Base-by-base conservation (phyloP, 1,140 invertebrate species). In the Pseudomyrmex cubaensis region DNA sequence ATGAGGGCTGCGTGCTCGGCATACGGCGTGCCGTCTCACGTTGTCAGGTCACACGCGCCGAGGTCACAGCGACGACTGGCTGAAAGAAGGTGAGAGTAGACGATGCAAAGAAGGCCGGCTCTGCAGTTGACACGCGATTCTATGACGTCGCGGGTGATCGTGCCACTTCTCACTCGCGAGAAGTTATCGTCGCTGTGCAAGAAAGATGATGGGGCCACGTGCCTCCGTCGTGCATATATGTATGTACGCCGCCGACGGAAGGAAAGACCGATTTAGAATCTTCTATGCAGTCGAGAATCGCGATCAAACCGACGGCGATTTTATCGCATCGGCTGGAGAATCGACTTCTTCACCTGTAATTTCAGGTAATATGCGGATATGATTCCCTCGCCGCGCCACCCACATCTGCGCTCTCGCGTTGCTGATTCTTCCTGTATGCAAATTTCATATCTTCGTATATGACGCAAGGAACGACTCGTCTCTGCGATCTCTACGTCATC, bases 1-100 rank as follows among this genome's bases (percentile, higher is more conserved):
- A 93, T 91, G 87, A 90, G 75, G 52, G 52, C 67, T 87, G 87
- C 92, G 92, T 93, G 92, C 85, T 63, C 56, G 57, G 91, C 89
- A 92, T 93, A 92, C 87, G 25, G 74, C 84, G 83, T 85, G 85
- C 75, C 85, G 61, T 77, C 84, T 84, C 87, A 69, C 86, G 82
- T 85, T 35, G 56, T 64, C 44, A 44, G 52, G 52, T 72, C 25
- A 72, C 52, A 61, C 50, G 64, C 50, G 17, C 2, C 54, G 44
- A 12, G 80, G 70, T 83, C 85, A 62, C 78, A 80, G 70, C 82
- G 74, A 17, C 54, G 62, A 62, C 78, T 69, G 61, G 35, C 20
- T 46, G 56, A 44, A 82, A 72, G 62, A 66, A 78, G 73, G 78
- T 52, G 70, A 75, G 64, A 70, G 75, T 46, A 17, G 62, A 22